These are phyloP conservation scores for Globia sparganii DNA, from an alignment of 2,888 invertebrate genomes.

Conservation along the genomic window DNA sequence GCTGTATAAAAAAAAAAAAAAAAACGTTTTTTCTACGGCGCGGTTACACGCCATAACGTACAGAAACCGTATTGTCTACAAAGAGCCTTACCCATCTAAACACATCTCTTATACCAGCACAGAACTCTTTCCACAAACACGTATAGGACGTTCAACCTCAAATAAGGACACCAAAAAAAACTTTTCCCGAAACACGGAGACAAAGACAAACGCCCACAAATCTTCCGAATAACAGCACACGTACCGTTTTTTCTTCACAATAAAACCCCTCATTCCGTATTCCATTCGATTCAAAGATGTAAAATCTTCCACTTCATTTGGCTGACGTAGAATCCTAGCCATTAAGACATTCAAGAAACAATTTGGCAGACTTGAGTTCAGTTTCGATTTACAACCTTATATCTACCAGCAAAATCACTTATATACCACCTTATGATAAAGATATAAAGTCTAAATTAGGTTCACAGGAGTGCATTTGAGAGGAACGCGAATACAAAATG, in stretches of 20 bases:
- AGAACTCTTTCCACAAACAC: neutral
- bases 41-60: no score
- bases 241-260: constrained; percentile 52
- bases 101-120: neutral
- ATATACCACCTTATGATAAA: neutral
- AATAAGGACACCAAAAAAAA: constrained; percentile 10
- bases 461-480: constrained; percentile 9
- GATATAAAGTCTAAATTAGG: constrained; percentile 28
- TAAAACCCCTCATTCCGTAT: constrained; percentile 65
- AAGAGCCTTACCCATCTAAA: neutral
- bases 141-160: neutral
- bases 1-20: no score
- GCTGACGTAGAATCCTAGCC: constrained; percentile 68
- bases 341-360: constrained; percentile 78
- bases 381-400: constrained; percentile 55
- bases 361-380: constrained; percentile 72
- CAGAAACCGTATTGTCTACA: neutral
- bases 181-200: constrained; percentile 27
- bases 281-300: constrained; percentile 66
- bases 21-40: no score
- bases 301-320: constrained; percentile 75
- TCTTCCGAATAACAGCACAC: constrained; percentile 58
- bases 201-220: constrained; percentile 48
- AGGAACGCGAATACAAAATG: constrained; percentile 49
- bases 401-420: neutral